Base-by-base conservation (phyloP, 2,113 vertebrate species). In the Rhizomys pruinosus region DNA sequence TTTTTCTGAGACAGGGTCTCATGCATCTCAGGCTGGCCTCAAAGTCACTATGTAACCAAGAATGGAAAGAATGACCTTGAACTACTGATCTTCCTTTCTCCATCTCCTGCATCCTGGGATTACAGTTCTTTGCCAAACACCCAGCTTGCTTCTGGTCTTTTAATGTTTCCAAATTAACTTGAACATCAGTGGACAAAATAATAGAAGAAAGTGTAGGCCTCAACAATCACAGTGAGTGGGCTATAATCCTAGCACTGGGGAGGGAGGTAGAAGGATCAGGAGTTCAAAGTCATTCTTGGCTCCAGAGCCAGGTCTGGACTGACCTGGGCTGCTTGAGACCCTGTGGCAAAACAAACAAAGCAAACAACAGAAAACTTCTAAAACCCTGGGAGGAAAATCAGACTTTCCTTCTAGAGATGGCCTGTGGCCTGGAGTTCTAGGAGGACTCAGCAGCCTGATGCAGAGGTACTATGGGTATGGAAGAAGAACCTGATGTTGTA, bases 111-210 rank as follows among this genome's bases (percentile, higher is more conserved):
- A 5, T 52, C 8, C 81, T 25, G 39, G 63, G 81, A 42, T 84
- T 84, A 47, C 19, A 68, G 32, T 20, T 68, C 20, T 84, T 47
- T 47, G 63, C 19, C 63, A 84, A 68, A 84, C 32, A 66, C 7
- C 17, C 20, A 84, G 81, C 81, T 84, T 52, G 29, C 20, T 84
- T 82, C 63, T 68, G 32, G 20, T 47, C 55, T 69, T 71, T 66
- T 44, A 82, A 73, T 92, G 55, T 87, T 93, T 94, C 57, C 63
- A 86, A 52, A 84, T 81, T 90, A 84, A 82, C 52, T 87, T 76
- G 74, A 86, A 64, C 11, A 82, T 84, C 55, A 27, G 59, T 42
- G 20, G 66, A 42, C 27, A 74, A 23, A 15, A 87, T 72, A 76
- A 44, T 1, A 87, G 81, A 59, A 32, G 12, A 72, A 71, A 76